phyloP scores from a whole-genome alignment of 2,797 vertebrate species.

The Crax fasciolata region DNA sequence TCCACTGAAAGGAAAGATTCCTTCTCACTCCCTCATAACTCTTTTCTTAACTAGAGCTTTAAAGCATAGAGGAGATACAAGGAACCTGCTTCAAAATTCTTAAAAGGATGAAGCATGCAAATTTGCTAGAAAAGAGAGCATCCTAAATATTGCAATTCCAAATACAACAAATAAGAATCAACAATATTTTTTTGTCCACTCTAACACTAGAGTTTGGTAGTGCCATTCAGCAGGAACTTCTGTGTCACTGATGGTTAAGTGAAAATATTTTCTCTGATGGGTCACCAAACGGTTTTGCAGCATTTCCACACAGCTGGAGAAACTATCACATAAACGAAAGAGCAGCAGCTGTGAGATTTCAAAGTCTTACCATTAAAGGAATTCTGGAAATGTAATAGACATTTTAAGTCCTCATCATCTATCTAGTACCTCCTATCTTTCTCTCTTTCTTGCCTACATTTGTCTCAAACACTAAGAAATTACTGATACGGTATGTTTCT shows the following conservation, averaged over 20 bases:
- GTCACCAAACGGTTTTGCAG: slow-evolving; percentile 52
- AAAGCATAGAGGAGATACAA: neutral
- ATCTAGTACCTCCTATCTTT: neutral
- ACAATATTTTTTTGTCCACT: neutral
- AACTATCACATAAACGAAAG: slow-evolving; percentile 45
- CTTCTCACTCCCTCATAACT: neutral
- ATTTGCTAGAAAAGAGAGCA: neutral
- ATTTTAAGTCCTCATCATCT: slow-evolving; percentile 33
- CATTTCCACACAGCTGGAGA: slow-evolving; percentile 60
- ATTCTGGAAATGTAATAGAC: slow-evolving; percentile 62
- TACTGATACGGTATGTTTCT: neutral
- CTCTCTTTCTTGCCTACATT: neutral
- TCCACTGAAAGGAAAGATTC: neutral
- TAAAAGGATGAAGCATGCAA: neutral
- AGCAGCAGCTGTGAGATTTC: slow-evolving; percentile 65
- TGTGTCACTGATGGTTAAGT: slow-evolving; percentile 5
- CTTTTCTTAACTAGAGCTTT: neutral
- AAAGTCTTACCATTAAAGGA: slow-evolving; percentile 58
- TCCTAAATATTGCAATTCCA: neutral
- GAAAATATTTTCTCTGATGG: slow-evolving; percentile 51
- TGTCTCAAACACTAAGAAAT: slow-evolving; percentile 26
- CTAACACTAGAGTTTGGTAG: neutral
- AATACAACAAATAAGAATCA: neutral
- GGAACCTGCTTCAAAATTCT: neutral
- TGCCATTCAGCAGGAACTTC: neutral